A percentile compares a stretch with the other conserved stretches of the same genome.
phyloP scores from a whole-genome alignment of 2,888 invertebrate genomes.

The Hofmannophila pseudospretella region DNA sequence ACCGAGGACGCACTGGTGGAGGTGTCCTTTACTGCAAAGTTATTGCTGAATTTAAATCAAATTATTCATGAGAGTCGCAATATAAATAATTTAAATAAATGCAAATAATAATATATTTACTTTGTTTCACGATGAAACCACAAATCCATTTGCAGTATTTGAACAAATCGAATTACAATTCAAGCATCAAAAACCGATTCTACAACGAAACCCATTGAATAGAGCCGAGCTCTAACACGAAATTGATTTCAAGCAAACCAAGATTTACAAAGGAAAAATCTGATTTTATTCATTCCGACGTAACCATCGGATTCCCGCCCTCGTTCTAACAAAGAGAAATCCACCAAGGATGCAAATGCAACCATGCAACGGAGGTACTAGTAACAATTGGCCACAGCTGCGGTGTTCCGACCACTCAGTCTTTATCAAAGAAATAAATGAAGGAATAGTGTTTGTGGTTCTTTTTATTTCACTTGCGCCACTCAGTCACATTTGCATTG shows the following conservation, averaged over 20 bases:
- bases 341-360: conserved; percentile 44
- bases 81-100: too few relatives aligned
- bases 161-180: neutral
- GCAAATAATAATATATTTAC: too few relatives aligned
- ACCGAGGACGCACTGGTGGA: too few relatives aligned
- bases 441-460: conserved; percentile 32
- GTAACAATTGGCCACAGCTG: conserved; percentile 65
- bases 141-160: too few relatives aligned
- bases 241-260: conserved; percentile 7
- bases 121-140: too few relatives aligned
- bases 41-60: too few relatives aligned
- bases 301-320: conserved; percentile 33
- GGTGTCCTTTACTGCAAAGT: too few relatives aligned
- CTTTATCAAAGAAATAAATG: conserved; percentile 60
- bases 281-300: conserved; percentile 31
- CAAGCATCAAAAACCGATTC: neutral
- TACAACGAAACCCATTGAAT: neutral
- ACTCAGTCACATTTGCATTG: conserved; percentile 49
- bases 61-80: too few relatives aligned
- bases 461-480: conserved; percentile 45
- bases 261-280: conserved; percentile 14
- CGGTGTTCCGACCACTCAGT: conserved; percentile 38
- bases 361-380: conserved; percentile 33
- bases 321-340: conserved; percentile 44
- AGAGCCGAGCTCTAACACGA: conserved; percentile 1